These are phyloP conservation scores for Cinara cedri DNA, from an alignment of 2,888 invertebrate genomes.

Conservation along the genomic window DNA sequence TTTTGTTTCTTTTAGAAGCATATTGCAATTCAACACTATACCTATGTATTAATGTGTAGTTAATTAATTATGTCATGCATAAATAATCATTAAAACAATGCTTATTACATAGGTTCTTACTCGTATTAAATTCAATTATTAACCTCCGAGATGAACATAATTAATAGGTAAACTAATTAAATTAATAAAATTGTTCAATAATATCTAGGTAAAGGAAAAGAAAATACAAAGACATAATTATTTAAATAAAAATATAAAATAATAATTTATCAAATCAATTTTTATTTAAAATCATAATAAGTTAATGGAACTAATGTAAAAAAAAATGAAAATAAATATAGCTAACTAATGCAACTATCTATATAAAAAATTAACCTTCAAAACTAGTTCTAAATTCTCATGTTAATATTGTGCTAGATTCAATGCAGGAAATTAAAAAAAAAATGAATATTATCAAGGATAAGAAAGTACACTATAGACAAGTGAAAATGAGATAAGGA, in stretches of 20 bases:
- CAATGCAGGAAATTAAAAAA: slow-evolving; percentile 3
- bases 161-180: too few relatives aligned
- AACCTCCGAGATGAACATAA: too few relatives aligned
- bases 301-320: neutral
- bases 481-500: neutral
- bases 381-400: slow-evolving; percentile 16
- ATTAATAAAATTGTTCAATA: too few relatives aligned
- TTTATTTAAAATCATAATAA: neutral
- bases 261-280: neutral
- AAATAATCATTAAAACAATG: too few relatives aligned
- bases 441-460: neutral
- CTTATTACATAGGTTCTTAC: too few relatives aligned
- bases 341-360: neutral
- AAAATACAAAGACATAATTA: neutral
- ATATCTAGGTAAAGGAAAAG: too few relatives aligned
- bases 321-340: neutral
- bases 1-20: too few relatives aligned
- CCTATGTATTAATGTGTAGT: too few relatives aligned
- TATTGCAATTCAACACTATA: too few relatives aligned
- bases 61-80: too few relatives aligned
- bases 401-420: neutral
- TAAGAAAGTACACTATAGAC: neutral
- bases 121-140: too few relatives aligned
- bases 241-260: neutral
- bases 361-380: slow-evolving; percentile 20